Conservation (phyloP, 2,888 invertebrate species). For the Gisinianus flammeolus region DNA sequence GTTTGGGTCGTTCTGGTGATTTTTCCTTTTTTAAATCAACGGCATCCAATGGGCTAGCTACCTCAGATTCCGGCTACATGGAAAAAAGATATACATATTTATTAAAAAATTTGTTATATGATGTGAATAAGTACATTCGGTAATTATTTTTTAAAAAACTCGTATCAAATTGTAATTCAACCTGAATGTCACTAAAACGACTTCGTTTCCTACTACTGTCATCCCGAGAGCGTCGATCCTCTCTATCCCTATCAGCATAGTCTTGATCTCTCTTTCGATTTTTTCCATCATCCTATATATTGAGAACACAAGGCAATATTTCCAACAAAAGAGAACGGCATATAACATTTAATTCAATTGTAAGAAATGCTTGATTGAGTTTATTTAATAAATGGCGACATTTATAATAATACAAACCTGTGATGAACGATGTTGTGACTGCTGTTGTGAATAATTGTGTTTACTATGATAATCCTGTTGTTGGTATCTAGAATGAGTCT, state of each 20-base stretch:
- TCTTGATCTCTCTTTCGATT: conserved; percentile 21
- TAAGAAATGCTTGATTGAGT: too few relatives aligned
- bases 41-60: not conserved
- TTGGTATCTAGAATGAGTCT: conserved; percentile 5
- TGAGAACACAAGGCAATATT: too few relatives aligned
- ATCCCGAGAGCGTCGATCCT: conserved; percentile 13
- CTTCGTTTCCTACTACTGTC: conserved; percentile 13
- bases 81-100: not conserved
- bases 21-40: not conserved
- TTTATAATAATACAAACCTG: not conserved
- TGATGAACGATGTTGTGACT: not conserved
- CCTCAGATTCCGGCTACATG: not conserved
- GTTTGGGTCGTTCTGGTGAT: not conserved
- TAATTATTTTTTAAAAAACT: too few relatives aligned
- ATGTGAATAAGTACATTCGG: too few relatives aligned
- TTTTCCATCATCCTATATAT: not conserved
- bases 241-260: conserved; percentile 18
- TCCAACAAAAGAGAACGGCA: too few relatives aligned
- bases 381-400: not conserved
- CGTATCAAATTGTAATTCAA: too few relatives aligned
- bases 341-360: too few relatives aligned
- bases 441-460: conserved; percentile 9
- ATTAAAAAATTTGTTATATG: not conserved
- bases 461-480: not conserved
- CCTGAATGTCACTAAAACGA: conserved; percentile 20